A percentile compares a stretch with the other conserved stretches of the same genome.
Conservation (phyloP, 2,888 invertebrate genomes). For the Plagiodera versicolora region DNA sequence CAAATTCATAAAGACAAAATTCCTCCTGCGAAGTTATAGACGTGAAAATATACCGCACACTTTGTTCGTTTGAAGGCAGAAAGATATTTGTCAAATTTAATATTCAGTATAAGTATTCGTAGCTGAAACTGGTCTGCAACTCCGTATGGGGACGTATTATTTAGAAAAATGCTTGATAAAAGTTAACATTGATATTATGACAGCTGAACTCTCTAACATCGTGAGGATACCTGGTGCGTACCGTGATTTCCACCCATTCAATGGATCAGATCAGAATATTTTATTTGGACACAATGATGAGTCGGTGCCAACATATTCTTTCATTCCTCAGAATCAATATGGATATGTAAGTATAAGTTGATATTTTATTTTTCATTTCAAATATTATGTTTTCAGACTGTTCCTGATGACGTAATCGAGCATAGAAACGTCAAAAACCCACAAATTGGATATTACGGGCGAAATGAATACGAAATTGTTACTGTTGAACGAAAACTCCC, state of each 20-base stretch:
- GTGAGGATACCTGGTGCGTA: background rate
- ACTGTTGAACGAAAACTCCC: conserved; percentile 52
- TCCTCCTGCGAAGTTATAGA: too few relatives aligned
- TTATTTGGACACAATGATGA: background rate
- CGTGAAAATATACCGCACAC: too few relatives aligned
- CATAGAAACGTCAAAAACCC: conserved; percentile 14
- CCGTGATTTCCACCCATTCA: background rate
- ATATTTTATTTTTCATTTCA: background rate
- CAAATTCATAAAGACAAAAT: too few relatives aligned
- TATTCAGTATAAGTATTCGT: too few relatives aligned
- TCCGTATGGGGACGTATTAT: too few relatives aligned
- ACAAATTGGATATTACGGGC: conserved; percentile 17
- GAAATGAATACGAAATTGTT: conserved; percentile 27
- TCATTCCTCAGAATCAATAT: conserved; percentile 1
- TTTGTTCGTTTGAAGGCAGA: too few relatives aligned
- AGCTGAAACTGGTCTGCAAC: too few relatives aligned
- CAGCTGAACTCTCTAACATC: background rate
- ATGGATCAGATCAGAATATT: conserved; percentile 11
- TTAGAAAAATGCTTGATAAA: too few relatives aligned
- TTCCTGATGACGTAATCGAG: conserved; percentile 7
- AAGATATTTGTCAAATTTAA: too few relatives aligned
- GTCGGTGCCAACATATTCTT: background rate
- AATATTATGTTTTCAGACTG: conserved; percentile 7
- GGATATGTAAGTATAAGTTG: conserved; percentile 13
- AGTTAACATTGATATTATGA: too few relatives aligned